A percentile compares a stretch with the other conserved stretches of the same genome.
These are phyloP conservation scores for Clanis bilineata DNA, from an alignment of 2,888 invertebrate genomes.

Conservation along the genomic window DNA sequence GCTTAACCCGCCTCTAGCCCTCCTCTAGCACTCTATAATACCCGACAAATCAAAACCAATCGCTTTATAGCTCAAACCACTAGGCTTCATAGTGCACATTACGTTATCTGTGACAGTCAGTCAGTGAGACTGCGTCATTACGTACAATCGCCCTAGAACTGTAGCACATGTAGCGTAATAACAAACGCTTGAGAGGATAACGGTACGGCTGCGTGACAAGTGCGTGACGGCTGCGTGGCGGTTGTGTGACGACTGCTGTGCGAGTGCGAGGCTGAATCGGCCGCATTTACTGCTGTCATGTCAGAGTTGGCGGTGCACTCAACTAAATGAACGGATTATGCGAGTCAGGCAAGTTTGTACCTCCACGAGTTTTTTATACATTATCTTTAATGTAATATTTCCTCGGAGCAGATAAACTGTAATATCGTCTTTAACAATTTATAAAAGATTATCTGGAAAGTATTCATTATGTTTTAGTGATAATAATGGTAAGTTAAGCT, in stretches of 20 bases:
- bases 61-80: neutral
- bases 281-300: neutral
- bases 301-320: constrained; percentile 1
- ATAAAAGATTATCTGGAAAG: no score
- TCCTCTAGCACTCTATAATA: no score
- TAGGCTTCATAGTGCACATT: neutral
- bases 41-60: neutral
- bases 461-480: no score
- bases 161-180: neutral
- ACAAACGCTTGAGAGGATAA: neutral
- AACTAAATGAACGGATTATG: constrained; percentile 13
- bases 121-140: no score
- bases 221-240: neutral
- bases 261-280: neutral
- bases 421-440: no score
- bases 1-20: no score
- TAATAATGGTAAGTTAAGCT: no score
- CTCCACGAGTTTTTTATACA: no score
- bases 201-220: no score
- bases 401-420: no score
- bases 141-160: neutral
- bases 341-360: neutral
- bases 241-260: neutral
- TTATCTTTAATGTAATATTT: no score
- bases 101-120: no score